Evolutionary conservation across 2,888 invertebrate genomes (phyloP).

Genomic region (Apoda limacodes): DNA sequence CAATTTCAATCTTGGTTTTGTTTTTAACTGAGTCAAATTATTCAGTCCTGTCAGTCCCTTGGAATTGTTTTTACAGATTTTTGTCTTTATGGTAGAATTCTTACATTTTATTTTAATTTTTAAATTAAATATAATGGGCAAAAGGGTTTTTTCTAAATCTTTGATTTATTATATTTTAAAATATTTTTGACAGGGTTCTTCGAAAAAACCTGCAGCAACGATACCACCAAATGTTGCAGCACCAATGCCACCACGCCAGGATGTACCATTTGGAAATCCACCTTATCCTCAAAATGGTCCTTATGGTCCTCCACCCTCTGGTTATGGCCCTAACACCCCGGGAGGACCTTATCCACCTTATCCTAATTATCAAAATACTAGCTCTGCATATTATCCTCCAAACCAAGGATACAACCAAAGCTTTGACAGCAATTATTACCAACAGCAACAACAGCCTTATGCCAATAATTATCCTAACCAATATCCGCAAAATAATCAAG

Average conservation of each 20-base stretch:
- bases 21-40: no score
- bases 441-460: slow-evolving; percentile 34
- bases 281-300: slow-evolving; percentile 46
- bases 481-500: slow-evolving; percentile 43
- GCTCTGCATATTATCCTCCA: slow-evolving; percentile 56
- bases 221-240: slow-evolving; percentile 56
- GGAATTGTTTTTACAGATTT: no score
- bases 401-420: slow-evolving; percentile 58
- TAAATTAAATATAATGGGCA: no score
- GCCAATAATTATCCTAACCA: slow-evolving; percentile 55
- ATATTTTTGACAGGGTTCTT: slow-evolving; percentile 35
- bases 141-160: slow-evolving; percentile 2
- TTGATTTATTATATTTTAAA: no score
- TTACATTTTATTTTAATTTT: slow-evolving; percentile 2
- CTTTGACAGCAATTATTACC: slow-evolving; percentile 51
- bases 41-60: no score
- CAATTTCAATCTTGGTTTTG: no score
- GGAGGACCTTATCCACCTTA: slow-evolving; percentile 51
- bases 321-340: slow-evolving; percentile 40
- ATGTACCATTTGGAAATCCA: slow-evolving; percentile 33
- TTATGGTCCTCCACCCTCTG: slow-evolving; percentile 34
- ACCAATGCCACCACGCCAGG: slow-evolving; percentile 29
- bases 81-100: background rate
- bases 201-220: slow-evolving; percentile 63
- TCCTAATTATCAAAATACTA: slow-evolving; percentile 47